Evolutionary conservation across 2,888 invertebrate species (phyloP).

Genomic region (Drosophila cracens): DNA sequence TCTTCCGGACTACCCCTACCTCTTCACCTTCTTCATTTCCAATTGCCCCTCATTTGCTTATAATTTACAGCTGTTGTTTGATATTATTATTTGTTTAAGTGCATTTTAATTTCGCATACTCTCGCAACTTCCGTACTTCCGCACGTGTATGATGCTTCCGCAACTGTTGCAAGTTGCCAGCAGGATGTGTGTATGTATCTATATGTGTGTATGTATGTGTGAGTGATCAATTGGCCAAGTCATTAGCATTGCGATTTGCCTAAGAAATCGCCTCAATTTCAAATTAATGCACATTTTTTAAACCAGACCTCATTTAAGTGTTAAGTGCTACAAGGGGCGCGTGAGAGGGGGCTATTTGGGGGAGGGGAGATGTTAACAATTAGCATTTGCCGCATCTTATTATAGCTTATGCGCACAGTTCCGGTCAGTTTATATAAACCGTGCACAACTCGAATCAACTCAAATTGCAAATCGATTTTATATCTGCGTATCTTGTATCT

Average conservation of each 20-base stretch:
- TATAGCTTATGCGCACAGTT: slow-evolving; percentile 63
- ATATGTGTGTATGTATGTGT: background rate
- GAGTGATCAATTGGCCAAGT: slow-evolving; percentile 10
- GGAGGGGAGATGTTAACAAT: slow-evolving; percentile 16
- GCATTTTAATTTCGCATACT: slow-evolving; percentile 54
- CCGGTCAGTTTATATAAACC: slow-evolving; percentile 51
- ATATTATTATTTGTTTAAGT: slow-evolving; percentile 41
- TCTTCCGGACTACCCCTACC: background rate
- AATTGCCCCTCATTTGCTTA: slow-evolving; percentile 38
- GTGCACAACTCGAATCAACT: slow-evolving; percentile 25
- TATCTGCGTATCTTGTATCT: slow-evolving; percentile 14
- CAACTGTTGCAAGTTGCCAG: slow-evolving; percentile 12
- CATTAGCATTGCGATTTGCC: slow-evolving; percentile 30
- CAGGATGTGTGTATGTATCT: slow-evolving; percentile 18
- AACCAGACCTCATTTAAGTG: slow-evolving; percentile 23
- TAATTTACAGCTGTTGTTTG: slow-evolving; percentile 50
- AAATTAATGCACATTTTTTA: slow-evolving; percentile 32
- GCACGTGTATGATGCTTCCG: slow-evolving; percentile 32
- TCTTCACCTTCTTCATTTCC: background rate
- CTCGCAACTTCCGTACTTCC: slow-evolving; percentile 50
- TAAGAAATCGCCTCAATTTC: slow-evolving; percentile 49
- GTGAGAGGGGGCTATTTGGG: background rate
- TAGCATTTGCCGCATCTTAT: slow-evolving; percentile 66
- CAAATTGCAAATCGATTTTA: slow-evolving; percentile 43
- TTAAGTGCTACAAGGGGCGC: background rate